Evolutionary conservation across 2,113 vertebrate species (phyloP).

Genomic region (Gadus chalcogrammus): DNA sequence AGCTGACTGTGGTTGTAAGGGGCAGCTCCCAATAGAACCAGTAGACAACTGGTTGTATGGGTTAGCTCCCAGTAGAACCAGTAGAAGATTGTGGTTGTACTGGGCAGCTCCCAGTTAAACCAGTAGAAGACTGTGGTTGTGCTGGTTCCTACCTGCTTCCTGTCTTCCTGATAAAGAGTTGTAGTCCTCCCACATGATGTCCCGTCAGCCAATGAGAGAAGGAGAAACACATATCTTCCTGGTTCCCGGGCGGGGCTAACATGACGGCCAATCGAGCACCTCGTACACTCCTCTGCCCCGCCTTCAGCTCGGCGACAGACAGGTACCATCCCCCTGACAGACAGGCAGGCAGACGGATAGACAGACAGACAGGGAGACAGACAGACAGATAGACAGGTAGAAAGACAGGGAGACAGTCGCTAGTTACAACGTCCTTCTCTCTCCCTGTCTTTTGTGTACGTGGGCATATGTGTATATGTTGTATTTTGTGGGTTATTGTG

Average conservation of each 20-base stretch:
- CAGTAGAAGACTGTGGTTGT: constrained; percentile 14
- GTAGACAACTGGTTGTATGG: not conserved
- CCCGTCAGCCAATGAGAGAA: constrained; percentile 84
- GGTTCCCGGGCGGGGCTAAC: constrained; percentile 52
- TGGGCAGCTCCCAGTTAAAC: not conserved
- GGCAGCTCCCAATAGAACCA: not conserved
- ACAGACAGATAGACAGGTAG: not conserved
- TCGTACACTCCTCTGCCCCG: constrained; percentile 56
- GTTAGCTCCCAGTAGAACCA: not conserved
- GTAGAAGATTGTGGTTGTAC: constrained; percentile 13
- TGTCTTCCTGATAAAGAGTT: constrained; percentile 76
- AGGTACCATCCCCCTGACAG: constrained; percentile 81
- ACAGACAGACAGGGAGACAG: not conserved
- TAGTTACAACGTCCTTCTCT: not conserved
- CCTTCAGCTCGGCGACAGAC: constrained; percentile 70
- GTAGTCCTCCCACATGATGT: constrained; percentile 76
- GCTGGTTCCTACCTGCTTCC: constrained; percentile 37
- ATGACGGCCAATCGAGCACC: constrained; percentile 77
- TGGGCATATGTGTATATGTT: constrained; percentile 10
- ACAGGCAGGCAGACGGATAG: not conserved
- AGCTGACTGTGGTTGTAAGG: not conserved
- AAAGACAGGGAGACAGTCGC: not conserved
- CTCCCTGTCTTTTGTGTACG: not conserved
- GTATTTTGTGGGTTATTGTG: not conserved
- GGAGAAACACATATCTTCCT: constrained; percentile 77